Evolutionary conservation across 2,113 vertebrate species (phyloP), one percentile per base, ranked within the genome.

Genomic region (Tragelaphus imberbis): DNA sequence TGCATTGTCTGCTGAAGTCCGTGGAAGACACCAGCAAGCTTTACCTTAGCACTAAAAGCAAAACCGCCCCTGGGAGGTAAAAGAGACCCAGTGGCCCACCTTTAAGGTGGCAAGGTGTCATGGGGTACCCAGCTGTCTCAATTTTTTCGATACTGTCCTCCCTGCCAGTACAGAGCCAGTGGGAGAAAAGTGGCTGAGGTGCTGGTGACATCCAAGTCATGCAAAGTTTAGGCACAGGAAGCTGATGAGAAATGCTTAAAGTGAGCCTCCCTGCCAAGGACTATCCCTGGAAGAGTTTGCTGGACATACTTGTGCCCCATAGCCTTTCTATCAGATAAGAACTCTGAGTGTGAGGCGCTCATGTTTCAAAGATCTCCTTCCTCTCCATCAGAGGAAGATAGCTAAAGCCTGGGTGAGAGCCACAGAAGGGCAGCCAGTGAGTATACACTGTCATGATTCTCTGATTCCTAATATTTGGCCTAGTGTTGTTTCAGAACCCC

Each of bases 281-380:
- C 58, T 30, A 6, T 16, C 51, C 58, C 30, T 6, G 7, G 33
- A 6, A 58, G 79, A 65, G 36, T 15, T 1, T 40, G 28, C 91
- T 56, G 23, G n/a, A 33, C 17, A 53, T 3, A 1, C 11, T 4
- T 49, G 2, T 12, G 63, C 40, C 2, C 16, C 47, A 58, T 21
- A 63, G 55, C 55, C 68, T 81, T 47, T 23, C 13, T 65, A 75
- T 12, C 1, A 28, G 23, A 27, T 55, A 90, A 53, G 58, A 88
- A 49, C n/a, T 71, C 56, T 12, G 23, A 0, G 1, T 21, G 3
- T 5, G 9, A 85, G 55, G 51, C 3, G 3, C 7, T 63, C 5
- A 19, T 2, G 3, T 47, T 58, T 9, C 58, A 68, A 53, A 40
- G 17, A n/a, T 3, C 51, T 14, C 28, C 14, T 28, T 81, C n/a